These are phyloP conservation scores for Stenichneumon culpator DNA, from an alignment of 2,888 invertebrate genomes.

Conservation along the genomic window DNA sequence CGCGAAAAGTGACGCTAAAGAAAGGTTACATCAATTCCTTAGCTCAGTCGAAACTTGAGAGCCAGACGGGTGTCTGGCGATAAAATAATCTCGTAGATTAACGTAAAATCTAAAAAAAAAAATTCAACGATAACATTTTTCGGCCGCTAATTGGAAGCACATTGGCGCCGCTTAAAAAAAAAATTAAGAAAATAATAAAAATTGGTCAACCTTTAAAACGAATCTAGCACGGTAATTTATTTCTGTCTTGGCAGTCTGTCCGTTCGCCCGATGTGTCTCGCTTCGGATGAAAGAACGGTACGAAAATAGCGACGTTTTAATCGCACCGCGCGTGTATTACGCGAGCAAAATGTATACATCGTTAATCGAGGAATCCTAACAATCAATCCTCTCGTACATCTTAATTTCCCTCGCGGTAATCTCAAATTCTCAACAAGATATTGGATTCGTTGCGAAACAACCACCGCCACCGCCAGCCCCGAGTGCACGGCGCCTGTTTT, in stretches of 20 bases:
- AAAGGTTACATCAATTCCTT: conserved; percentile 12
- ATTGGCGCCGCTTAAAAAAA: neutral
- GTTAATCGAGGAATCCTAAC: neutral
- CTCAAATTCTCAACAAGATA: neutral
- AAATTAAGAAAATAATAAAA: neutral
- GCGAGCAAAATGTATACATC: neutral
- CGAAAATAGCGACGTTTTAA: neutral
- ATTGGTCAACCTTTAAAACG: neutral
- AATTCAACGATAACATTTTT: conserved; percentile 10
- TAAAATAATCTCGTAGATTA: conserved; percentile 39
- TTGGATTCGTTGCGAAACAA: neutral
- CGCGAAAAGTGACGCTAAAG: neutral
- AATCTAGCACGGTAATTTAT: conserved; percentile 10
- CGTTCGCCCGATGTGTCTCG: neutral
- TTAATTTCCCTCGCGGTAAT: neutral
- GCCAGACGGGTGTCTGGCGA: conserved; percentile 10
- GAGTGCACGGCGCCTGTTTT: conserved; percentile 23
- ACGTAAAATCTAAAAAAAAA: neutral
- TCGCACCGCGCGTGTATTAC: neutral
- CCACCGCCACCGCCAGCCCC: neutral
- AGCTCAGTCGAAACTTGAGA: neutral
- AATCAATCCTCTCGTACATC: neutral
- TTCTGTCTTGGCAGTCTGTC: conserved; percentile 11
- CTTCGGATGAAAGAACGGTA: neutral
- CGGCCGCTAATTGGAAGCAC: neutral